Evolutionary conservation across 2,888 invertebrate species (phyloP), one percentile per base, ranked within the genome.

Genomic region (Drosophila merina): DNA sequence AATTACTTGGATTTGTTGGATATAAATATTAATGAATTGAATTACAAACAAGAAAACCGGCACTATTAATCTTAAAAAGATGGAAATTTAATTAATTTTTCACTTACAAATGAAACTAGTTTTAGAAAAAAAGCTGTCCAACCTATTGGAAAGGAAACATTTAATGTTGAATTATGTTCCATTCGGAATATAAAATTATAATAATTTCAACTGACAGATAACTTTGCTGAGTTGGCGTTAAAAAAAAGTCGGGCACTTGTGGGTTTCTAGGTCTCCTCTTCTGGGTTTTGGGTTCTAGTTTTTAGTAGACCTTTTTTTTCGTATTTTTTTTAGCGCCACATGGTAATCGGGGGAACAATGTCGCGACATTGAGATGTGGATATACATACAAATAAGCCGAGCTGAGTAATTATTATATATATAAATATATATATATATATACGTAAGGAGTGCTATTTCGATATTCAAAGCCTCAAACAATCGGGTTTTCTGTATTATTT

Each of bases 181-280:
- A 25, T 44, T 25, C 25, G 9, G 20, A 8, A 9, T 42, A 42
- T 42, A 12, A 12, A 38, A 38, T 20, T 14, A 3, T 14, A 59
- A 59, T 59, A 55, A 55, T 26, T 42, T 52, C 12, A n/a, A n/a
- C 31, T 36, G 45, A 14, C 33, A 9, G 33, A 25, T 48, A 51
- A 30, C 36, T 68, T 68, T 45, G 36, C 68, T 69, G 58, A 69
- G 42, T 52, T 44, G 68, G 48, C 68, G 38, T 33, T 9, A 33
- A 33, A 33, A 12, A 51, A 55, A 57, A 33, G 14, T 20, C 10
- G 38, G 28, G 28, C 28, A 28, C 57, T 68, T 57, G 57, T 57
- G 25, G 67, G 57, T 68, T 68, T 66, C 55, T 68, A 66, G 67
- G 67, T 66, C 67, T 49, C 8, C 9, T 31, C 9, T 42, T 44